A percentile compares a stretch with the other conserved stretches of the same genome.
phyloP scores from a whole-genome alignment of 92 coral and sea anemone genomes.

The Paragorgia papillata region DNA sequence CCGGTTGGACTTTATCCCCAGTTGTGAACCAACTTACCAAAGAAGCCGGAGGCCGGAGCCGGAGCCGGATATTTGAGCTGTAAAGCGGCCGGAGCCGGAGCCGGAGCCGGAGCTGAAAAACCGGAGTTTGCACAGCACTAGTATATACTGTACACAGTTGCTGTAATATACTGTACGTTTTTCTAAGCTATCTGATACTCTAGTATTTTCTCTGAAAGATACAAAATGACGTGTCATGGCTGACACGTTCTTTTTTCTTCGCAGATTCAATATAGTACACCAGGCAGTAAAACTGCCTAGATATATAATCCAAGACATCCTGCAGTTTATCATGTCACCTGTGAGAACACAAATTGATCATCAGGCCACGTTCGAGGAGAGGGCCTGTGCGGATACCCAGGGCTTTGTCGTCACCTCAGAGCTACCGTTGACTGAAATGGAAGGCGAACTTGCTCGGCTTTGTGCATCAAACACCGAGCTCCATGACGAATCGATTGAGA shows the following conservation, averaged over 20 bases:
- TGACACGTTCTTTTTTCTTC: constrained; percentile 42
- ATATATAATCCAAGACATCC: constrained; percentile 88
- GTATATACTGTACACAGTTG: too few relatives aligned
- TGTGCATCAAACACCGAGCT: constrained; percentile 35
- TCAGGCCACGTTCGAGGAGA: constrained; percentile 60
- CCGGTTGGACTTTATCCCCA: too few relatives aligned
- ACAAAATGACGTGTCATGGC: constrained; percentile 15
- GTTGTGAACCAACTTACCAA: too few relatives aligned
- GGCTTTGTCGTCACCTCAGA: constrained; percentile 46
- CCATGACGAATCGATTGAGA: constrained; percentile 31
- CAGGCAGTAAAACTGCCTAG: constrained; percentile 93
- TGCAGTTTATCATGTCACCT: constrained; percentile 93
- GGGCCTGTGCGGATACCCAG: constrained; percentile 50
- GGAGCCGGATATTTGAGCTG: too few relatives aligned
- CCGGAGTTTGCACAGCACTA: too few relatives aligned
- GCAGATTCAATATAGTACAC: constrained; percentile 99
- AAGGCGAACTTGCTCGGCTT: constrained; percentile 29
- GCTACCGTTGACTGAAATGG: constrained; percentile 48
- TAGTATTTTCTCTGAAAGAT: constrained; percentile 8
- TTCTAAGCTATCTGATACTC: not conserved
- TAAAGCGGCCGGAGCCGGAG: too few relatives aligned
- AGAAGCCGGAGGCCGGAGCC: too few relatives aligned
- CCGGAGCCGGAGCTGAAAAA: too few relatives aligned
- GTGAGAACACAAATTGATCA: constrained; percentile 91
- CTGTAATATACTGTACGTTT: not conserved